Evolutionary conservation across 2,797 vertebrate genomes (phyloP).

Genomic region (Pristis pectinata): DNA sequence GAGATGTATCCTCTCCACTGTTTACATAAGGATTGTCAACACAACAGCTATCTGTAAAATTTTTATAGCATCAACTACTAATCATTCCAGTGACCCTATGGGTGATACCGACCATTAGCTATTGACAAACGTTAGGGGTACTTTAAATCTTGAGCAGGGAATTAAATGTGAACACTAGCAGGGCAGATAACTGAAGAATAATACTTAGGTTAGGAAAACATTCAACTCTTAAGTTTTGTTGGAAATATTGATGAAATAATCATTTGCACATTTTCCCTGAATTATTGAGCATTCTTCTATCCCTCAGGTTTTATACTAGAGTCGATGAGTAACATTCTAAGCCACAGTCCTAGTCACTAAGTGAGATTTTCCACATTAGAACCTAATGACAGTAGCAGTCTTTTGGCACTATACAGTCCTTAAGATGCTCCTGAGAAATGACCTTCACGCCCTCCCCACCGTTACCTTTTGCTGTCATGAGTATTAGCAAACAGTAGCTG

Average conservation of each 20-base stretch:
- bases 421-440: neutral
- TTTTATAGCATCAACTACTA: neutral
- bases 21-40: neutral
- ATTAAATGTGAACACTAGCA: neutral
- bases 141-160: neutral
- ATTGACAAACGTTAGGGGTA: neutral
- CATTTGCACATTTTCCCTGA: neutral
- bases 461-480: neutral
- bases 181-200: neutral
- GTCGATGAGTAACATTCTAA: neutral
- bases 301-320: neutral
- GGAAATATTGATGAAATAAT: neutral
- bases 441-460: too few species aligned
- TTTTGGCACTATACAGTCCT: neutral
- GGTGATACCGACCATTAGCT: too few species aligned
- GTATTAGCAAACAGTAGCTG: neutral
- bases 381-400: neutral
- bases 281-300: too few species aligned
- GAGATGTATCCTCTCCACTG: neutral
- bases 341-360: neutral
- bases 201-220: neutral
- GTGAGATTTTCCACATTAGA: neutral
- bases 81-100: neutral
- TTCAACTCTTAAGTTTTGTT: neutral
- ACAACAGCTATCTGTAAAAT: neutral